Evolutionary conservation across 2,797 vertebrate species (phyloP).

Genomic region (Choloepus didactylus): DNA sequence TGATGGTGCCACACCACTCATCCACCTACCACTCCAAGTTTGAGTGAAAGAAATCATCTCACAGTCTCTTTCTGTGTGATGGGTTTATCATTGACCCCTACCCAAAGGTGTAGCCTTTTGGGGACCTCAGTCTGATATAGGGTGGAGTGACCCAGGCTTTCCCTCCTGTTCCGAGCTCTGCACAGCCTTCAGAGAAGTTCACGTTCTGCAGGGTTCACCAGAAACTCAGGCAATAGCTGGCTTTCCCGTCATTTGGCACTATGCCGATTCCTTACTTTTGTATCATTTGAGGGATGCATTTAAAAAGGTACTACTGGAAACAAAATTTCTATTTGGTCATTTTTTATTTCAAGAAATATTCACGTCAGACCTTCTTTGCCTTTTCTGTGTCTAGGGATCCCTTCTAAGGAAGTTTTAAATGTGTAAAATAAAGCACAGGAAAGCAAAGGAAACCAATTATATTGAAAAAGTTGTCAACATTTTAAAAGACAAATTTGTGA

Average conservation of each 20-base stretch:
- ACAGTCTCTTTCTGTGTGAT: background rate
- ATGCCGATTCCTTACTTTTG: background rate
- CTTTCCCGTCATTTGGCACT: background rate
- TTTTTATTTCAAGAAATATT: background rate
- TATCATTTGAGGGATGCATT: background rate
- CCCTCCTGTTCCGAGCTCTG: background rate
- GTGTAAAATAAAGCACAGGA: background rate
- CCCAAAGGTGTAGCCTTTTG: background rate
- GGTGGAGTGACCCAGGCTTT: background rate
- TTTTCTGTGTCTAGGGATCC: background rate
- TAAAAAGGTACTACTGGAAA: background rate
- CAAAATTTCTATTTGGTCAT: background rate
- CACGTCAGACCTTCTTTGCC: background rate
- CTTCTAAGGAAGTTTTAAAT: background rate
- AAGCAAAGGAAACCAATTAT: background rate
- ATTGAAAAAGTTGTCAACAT: background rate
- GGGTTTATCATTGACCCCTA: background rate
- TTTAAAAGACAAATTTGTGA: background rate
- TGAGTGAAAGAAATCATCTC: background rate
- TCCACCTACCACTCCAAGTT: background rate
- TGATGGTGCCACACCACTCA: background rate
- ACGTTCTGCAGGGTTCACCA: background rate
- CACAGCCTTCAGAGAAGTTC: background rate
- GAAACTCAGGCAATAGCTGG: background rate
- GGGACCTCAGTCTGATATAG: background rate